These are phyloP conservation scores for Solea senegalensis DNA, from an alignment of 2,113 vertebrate genomes.

Conservation along the genomic window DNA sequence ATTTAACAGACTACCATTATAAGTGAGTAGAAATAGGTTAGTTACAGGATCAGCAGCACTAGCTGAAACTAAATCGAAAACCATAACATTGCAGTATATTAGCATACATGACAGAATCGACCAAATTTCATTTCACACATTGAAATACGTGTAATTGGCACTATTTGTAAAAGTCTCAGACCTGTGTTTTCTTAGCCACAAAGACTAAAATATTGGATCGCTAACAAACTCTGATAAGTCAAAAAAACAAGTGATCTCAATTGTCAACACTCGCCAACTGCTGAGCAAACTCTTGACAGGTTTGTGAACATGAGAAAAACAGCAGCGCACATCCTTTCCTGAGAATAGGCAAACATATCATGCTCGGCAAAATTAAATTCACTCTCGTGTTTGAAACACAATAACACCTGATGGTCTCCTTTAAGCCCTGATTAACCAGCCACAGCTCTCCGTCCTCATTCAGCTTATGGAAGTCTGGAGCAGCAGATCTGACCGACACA, in stretches of 20 bases:
- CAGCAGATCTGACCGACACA: slow-evolving; percentile 87
- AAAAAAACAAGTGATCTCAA: no score
- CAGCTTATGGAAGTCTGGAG: slow-evolving; percentile 92
- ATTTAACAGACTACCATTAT: neutral
- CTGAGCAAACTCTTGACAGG: neutral
- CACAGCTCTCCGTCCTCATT: slow-evolving; percentile 99
- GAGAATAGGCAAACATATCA: slow-evolving; percentile 49
- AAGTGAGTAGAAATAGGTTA: slow-evolving; percentile 6
- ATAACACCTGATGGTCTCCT: slow-evolving; percentile 97
- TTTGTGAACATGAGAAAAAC: neutral
- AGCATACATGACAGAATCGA: no score
- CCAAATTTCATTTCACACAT: neutral
- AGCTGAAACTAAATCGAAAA: no score
- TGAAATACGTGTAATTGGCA: neutral
- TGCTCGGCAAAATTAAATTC: slow-evolving; percentile 32
- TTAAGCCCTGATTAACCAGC: slow-evolving; percentile 99
- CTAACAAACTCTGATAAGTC: neutral
- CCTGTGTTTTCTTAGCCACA: neutral
- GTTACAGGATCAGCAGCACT: neutral
- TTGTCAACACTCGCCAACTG: neutral
- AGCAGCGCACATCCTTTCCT: slow-evolving; percentile 30
- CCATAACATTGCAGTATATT: no score
- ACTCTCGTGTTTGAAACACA: slow-evolving; percentile 74
- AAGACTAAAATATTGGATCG: neutral
- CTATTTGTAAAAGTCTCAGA: neutral